Conservation (phyloP, 1,140 invertebrate genomes). For the Bombus pyrosoma region DNA sequence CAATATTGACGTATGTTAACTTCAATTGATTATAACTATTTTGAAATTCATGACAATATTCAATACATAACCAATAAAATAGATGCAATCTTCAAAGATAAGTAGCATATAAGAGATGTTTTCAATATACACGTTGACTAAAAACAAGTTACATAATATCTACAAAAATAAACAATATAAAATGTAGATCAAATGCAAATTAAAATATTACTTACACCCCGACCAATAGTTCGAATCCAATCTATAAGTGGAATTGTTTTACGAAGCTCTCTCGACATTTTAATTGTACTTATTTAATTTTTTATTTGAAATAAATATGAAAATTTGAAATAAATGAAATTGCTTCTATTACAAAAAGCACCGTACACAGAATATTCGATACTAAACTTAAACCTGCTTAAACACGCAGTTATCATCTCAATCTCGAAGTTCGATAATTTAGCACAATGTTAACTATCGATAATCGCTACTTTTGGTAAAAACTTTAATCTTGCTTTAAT, state of each 20-base stretch:
- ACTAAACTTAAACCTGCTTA: background rate
- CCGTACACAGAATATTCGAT: background rate
- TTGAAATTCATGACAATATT: background rate
- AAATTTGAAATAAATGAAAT: constrained; percentile 13
- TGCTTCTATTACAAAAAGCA: background rate
- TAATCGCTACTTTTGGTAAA: background rate
- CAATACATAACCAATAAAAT: background rate
- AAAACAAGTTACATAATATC: constrained; percentile 48
- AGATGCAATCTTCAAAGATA: background rate
- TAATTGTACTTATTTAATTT: background rate
- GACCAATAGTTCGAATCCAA: background rate
- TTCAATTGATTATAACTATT: background rate
- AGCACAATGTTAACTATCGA: background rate
- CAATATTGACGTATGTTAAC: background rate
- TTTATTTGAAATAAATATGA: constrained; percentile 4
- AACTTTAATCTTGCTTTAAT: background rate
- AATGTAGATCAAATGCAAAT: background rate
- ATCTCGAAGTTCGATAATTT: background rate
- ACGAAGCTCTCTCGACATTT: constrained; percentile 32
- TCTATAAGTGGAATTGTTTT: background rate
- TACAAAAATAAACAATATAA: background rate
- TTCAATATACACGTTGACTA: background rate
- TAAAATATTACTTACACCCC: constrained; percentile 46
- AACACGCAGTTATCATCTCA: background rate
- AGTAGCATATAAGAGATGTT: background rate